Evolutionary conservation across 1,140 invertebrate species (phyloP).

Genomic region (Choristoneura fumiferana): DNA sequence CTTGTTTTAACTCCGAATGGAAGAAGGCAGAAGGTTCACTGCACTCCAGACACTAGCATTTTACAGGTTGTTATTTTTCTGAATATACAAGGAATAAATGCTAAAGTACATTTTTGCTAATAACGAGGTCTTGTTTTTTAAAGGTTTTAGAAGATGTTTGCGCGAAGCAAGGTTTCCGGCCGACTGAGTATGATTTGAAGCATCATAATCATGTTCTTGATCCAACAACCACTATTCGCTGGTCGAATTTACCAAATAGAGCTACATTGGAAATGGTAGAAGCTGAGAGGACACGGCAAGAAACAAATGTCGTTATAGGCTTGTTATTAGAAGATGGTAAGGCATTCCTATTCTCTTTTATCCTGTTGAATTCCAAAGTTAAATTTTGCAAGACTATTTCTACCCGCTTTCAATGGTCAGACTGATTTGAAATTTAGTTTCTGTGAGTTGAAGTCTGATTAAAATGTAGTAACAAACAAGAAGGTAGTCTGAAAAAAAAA

Average conservation of each 20-base stretch:
- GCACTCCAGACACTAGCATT: slow-evolving; percentile 84
- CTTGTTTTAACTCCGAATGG: slow-evolving; percentile 84
- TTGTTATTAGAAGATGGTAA: slow-evolving; percentile 86
- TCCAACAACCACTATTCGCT: slow-evolving; percentile 84
- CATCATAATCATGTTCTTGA: slow-evolving; percentile 88
- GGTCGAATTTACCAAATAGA: slow-evolving; percentile 90
- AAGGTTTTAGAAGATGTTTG: slow-evolving; percentile 90
- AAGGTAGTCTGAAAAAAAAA: no score
- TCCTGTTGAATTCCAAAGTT: no score
- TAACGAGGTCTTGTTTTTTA: slow-evolving; percentile 36
- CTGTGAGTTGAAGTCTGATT: no score
- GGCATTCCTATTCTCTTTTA: slow-evolving; percentile 67
- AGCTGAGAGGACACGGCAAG: slow-evolving; percentile 79
- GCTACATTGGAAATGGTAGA: slow-evolving; percentile 88
- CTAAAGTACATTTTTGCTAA: no score
- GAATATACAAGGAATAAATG: no score
- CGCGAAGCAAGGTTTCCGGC: slow-evolving; percentile 84
- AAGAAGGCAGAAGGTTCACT: slow-evolving; percentile 83
- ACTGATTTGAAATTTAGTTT: no score
- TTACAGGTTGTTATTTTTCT: slow-evolving; percentile 79
- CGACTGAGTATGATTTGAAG: slow-evolving; percentile 87
- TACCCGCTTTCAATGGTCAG: no score
- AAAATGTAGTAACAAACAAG: no score
- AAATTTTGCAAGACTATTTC: no score
- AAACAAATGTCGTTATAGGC: slow-evolving; percentile 83